phyloP scores from a whole-genome alignment of 2,797 vertebrate species.

The Melanogrammus aeglefinus region DNA sequence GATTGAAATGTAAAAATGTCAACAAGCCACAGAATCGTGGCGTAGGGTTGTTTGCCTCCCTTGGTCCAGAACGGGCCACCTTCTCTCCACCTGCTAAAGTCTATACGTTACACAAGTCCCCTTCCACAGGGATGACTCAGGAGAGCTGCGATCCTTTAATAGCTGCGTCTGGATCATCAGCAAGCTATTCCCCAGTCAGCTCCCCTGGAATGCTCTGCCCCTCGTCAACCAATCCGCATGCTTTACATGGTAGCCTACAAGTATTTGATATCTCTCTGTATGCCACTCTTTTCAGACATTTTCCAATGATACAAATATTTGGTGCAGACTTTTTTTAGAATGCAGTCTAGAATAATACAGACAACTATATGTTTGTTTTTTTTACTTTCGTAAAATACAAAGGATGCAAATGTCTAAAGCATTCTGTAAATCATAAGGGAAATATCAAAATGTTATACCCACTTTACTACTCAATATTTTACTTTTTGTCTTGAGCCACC shows the following conservation, averaged over 20 bases:
- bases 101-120: not conserved
- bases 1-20: not conserved
- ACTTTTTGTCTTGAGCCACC: not conserved
- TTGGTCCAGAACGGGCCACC: not conserved
- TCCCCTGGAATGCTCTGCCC: not conserved
- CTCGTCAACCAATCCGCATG: not conserved
- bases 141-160: not conserved
- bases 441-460: not conserved
- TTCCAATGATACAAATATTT: not conserved
- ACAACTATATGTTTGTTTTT: not conserved
- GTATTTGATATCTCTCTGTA: not conserved
- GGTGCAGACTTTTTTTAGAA: not conserved
- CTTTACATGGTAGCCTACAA: not conserved
- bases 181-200: not conserved
- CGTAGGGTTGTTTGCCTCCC: not conserved
- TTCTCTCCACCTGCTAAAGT: not conserved
- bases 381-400: not conserved
- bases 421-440: not conserved
- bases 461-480: not conserved
- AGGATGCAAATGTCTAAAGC: not conserved
- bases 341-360: not conserved
- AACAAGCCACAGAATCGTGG: not conserved
- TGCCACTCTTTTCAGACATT: not conserved
- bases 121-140: not conserved
- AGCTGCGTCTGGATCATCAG: not conserved